Evolutionary conservation across 2,113 vertebrate species (phyloP).

Genomic region (Hepsetus odoe): DNA sequence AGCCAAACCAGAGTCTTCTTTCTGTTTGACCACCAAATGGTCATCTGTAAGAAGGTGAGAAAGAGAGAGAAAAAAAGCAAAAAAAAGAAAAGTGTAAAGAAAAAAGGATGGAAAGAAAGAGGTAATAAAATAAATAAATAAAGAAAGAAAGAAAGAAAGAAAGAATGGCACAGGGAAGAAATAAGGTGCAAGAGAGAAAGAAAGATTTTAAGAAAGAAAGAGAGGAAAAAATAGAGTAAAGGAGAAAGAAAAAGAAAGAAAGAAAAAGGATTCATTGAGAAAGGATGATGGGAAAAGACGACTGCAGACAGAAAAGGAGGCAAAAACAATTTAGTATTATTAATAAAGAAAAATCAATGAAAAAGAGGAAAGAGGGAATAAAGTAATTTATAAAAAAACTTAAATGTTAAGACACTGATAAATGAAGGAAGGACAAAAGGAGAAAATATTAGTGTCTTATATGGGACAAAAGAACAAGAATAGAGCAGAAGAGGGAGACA

Average conservation of each 20-base stretch:
- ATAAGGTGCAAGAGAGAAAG: background rate
- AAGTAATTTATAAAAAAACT: too few species aligned
- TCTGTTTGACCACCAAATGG: constrained; percentile 99
- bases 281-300: background rate
- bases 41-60: constrained; percentile 98
- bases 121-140: constrained; percentile 40
- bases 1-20: constrained; percentile 98
- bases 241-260: background rate
- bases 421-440: too few species aligned
- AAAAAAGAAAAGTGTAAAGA: background rate
- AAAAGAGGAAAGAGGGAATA: too few species aligned
- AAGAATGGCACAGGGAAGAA: background rate
- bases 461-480: too few species aligned
- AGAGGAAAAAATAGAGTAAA: background rate
- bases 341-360: too few species aligned
- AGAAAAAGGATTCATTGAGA: background rate
- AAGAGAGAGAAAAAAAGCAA: background rate
- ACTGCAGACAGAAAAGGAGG: background rate
- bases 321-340: background rate
- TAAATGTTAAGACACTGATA: too few species aligned
- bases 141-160: background rate
- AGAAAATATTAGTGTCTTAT: too few species aligned
- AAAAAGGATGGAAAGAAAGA: too few species aligned
- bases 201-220: background rate
- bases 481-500: too few species aligned